Base-by-base conservation (phyloP, 2,888 invertebrate species). In the Caenorhabditis afra region DNA sequence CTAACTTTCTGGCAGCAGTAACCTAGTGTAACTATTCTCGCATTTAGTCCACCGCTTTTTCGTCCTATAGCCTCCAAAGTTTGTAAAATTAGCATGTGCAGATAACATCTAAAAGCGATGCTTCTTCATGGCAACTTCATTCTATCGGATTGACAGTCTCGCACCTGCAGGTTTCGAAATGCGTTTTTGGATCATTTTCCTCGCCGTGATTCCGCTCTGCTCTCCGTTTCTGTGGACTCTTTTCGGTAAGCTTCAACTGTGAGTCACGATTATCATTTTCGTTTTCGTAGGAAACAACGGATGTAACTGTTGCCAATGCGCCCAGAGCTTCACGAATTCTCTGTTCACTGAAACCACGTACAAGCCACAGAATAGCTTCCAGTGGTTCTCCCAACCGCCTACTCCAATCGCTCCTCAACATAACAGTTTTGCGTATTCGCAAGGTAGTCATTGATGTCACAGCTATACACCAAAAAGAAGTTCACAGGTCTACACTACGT, bases 301-400 rank as follows among this genome's bases (percentile, higher is more conserved):
- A 18, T 77, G 77, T n/a, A 58, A 70, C 39, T 77, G 70, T 37
- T 77, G 77, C 45, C 47, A 53, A 49, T 77, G 77, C 20, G 44
- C 45, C 35, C 18, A n/a, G 8, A 41, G 20, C 14, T 41, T 23
- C 20, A 18, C 45, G 11, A 57, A n/a, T 10, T 45, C 14, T 8
- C 23, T 29, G n/a, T 18, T 35, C 16, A 10, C 23, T n/a, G 22
- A 1, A 22, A 45, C 53, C 39, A 18, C 45, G 14, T 37, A 20
- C n/a, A 18, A 5, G 0, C 35, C 23, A 22, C 39, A 49, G 12
- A 18, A 52, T 10, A 49, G 5, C n/a, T 65, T 29, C 16, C 65
- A 16, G 18, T 44, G 10, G 29, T 16, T 47, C 23, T 45, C 44
- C 47, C 49, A 23, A n/a, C 50, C 47, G 11, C 37, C 10, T 37